These are phyloP conservation scores for Eurytoma californica DNA, from an alignment of 2,888 invertebrate species.

Conservation along the genomic window DNA sequence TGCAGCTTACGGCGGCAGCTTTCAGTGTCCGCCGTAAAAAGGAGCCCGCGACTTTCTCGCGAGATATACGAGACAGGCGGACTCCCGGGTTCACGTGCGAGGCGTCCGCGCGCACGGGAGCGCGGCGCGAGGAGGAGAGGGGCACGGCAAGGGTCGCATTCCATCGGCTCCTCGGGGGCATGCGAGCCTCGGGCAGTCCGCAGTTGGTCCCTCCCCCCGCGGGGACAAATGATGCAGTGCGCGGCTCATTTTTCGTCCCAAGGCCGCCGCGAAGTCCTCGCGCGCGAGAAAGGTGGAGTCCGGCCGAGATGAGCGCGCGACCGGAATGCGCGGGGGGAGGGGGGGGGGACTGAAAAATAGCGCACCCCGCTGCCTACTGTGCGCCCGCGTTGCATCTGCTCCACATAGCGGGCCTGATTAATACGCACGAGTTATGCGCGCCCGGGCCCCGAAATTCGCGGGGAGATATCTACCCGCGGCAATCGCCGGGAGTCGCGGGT, in stretches of 20 bases:
- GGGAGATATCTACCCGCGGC: neutral
- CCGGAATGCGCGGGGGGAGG: neutral
- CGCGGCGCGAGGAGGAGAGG: neutral
- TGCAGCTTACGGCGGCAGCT: no score
- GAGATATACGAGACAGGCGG: neutral
- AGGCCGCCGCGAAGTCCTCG: constrained; percentile 52
- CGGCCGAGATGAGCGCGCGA: constrained; percentile 7
- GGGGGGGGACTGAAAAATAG: constrained; percentile 68
- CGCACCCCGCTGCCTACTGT: constrained; percentile 66
- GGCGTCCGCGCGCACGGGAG: neutral
- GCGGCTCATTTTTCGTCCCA: constrained; percentile 44
- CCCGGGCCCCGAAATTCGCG: no score
- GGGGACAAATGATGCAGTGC: constrained; percentile 21
- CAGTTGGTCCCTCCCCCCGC: neutral
- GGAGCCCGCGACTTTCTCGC: neutral
- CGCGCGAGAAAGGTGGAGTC: constrained; percentile 50
- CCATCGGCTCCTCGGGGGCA: constrained; percentile 27
- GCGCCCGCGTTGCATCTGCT: constrained; percentile 60
- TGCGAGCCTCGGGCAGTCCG: no score
- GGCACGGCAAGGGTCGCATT: constrained; percentile 54
- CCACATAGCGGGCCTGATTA: constrained; percentile 17
- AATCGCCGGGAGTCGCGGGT: constrained; percentile 2
- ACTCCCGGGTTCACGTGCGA: constrained; percentile 2
- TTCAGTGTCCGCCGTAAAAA: no score
- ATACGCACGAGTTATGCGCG: neutral